Evolutionary conservation across 2,888 invertebrate genomes (phyloP), one percentile per base, ranked within the genome.

Genomic region (Crepidodera aurea): DNA sequence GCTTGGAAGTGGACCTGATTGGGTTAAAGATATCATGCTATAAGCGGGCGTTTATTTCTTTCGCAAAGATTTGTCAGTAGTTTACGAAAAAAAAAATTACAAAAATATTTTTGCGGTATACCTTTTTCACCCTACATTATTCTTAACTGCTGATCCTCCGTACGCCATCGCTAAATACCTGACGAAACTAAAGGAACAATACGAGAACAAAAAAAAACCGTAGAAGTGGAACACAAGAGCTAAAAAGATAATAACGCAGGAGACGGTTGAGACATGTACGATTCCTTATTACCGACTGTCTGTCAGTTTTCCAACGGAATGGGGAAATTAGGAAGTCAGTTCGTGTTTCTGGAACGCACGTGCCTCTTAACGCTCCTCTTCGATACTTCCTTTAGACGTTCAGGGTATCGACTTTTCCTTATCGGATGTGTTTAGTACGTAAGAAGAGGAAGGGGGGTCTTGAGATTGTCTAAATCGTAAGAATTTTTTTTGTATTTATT

Each of bases 301-400:
- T 69, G 69, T 68, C 69, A 69, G 67, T 70, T 68, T 51, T 59
- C 58, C 62, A 65, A 62, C 61, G 60, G 66, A 69, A 66, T 62
- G 44, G 64, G 62, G 60, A 65, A 70, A 70, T 70, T 70, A 69
- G 66, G 65, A 63, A 70, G 70, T 70, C 70, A 44, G 60, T 66
- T 66, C 67, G 67, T 68, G 70, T 70, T 64, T 57, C 65, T 51
- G 39, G 60, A 53, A 60, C 53, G 67, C 65, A 69, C 69, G 70
- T 69, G 70, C 66, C 44, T 51, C 42, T 40, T 54, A 54, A 16
- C 40, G 40, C 53, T 53, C 19, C 42, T 54, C 54, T 40, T 29
- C 22, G 54, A 54, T 54, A 54, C 54, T 54, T 54, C 42, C 29
- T 15, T 6, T 51, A 40, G 53, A 42, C 42, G 16, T 53, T 53